Evolutionary conservation across 2,797 vertebrate genomes (phyloP), one percentile per base, ranked within the genome.

Genomic region (Valencia hispanica): DNA sequence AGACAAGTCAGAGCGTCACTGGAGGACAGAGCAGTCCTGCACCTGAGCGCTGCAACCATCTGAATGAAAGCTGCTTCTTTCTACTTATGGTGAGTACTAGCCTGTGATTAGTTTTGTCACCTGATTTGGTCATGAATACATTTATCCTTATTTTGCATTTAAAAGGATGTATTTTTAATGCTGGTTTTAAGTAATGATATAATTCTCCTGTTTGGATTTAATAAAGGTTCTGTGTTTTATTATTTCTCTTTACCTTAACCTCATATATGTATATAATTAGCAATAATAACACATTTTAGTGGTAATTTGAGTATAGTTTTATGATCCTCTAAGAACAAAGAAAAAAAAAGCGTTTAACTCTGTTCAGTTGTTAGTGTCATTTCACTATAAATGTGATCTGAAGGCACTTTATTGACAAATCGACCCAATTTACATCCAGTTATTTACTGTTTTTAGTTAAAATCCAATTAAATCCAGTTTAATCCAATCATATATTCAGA

Each of bases 21-120:
- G 75, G 71, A 86, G 82, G 82, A 86, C 61, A 32, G 17, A 80
- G 68, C 84, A 77, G 68, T 88, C 86, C 74, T 84, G 72, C 71
- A 88, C 80, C 85, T 88, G 85, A 88, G 70, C 10, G 30, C 77
- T 77, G 78, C 80, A 3, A 39, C 53, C 61, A 43, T 72, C 83
- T 45, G 57, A 84, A 68, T 74, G 70, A 82, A 69, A 27, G 53
- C 68, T 71, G 74, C 59, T n/a, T 71, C 70, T 18, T 74, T 51
- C 68, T 80, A 82, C 82, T 41, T n/a, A 92, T 88, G 92, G 94
- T 95, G 86, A 94, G 93, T 12, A n/a, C 51, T 50, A 41, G 32
- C 27, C 12, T 1, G 68, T 1, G 0, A 0, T 4, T 17, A 30
- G 36, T 70, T 77, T 53, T 20, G 5, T 41, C 12, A 14, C 20